A percentile compares a stretch with the other conserved stretches of the same genome.
These are phyloP conservation scores for Oscheius sp. DNA, from an alignment of 2,888 invertebrate species.

Conservation along the genomic window DNA sequence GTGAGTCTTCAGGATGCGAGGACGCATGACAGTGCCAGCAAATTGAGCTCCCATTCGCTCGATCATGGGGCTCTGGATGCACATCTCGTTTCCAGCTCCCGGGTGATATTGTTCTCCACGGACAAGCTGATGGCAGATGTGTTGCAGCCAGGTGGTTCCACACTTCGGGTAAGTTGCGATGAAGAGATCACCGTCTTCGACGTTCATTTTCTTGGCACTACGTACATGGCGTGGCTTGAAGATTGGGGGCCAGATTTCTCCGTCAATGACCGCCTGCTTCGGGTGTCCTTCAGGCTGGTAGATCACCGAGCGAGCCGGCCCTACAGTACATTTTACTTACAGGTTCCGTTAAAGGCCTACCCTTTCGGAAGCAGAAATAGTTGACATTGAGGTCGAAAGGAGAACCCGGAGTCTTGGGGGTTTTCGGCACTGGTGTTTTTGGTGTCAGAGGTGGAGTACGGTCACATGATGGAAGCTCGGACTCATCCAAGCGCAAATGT, in stretches of 20 bases:
- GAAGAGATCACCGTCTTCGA: constrained; percentile 67
- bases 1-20: constrained; percentile 71
- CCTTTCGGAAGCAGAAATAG: constrained; percentile 55
- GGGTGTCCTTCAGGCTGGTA: constrained; percentile 68
- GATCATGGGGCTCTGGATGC: constrained; percentile 70
- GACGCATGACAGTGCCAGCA: constrained; percentile 61
- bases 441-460: constrained; percentile 50
- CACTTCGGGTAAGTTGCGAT: constrained; percentile 73
- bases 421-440: constrained; percentile 43
- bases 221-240: constrained; percentile 69
- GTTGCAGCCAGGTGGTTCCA: constrained; percentile 73
- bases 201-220: constrained; percentile 64
- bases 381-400: constrained; percentile 56
- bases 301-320: constrained; percentile 53
- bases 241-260: constrained; percentile 72
- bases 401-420: constrained; percentile 52
- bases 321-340: constrained; percentile 26
- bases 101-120: constrained; percentile 51
- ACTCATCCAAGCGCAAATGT: constrained; percentile 51
- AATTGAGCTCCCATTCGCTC: constrained; percentile 71
- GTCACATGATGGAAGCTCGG: constrained; percentile 43
- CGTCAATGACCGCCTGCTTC: constrained; percentile 69
- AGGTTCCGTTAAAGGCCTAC: constrained; percentile 19
- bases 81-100: constrained; percentile 62
- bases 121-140: constrained; percentile 70